Evolutionary conservation across 2,113 vertebrate genomes (phyloP), one percentile per base, ranked within the genome.

Genomic region (Brachyhypopomus gauderio): DNA sequence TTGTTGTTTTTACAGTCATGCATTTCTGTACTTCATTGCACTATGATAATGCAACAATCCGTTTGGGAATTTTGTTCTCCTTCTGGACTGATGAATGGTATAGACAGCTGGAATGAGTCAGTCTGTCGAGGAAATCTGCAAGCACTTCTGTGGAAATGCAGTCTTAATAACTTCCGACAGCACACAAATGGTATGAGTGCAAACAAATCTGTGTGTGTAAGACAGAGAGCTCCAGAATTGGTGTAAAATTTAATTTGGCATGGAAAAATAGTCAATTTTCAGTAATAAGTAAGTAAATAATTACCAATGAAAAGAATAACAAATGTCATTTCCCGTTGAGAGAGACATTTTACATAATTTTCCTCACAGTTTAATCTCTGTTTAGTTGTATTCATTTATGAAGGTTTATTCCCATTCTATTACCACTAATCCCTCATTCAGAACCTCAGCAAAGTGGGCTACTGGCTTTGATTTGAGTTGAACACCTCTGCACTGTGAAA

Each of bases 31-130:
- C 41, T 52, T 52, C 12, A 36, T 16, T 20, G 64, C 64, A 36
- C 16, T 17, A 36, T 20, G 5, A 20, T 19, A 67, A 30, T 70
- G 66, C 9, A 7, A 22, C 19, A 41, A 41, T 41, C 38, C 16
- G 9, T 4, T 4, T 22, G 34, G 66, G 66, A 38, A 41, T 7
- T 41, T 70, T 41, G 3, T 22, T n/a, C 12, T 6, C 19, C 11
- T 41, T 70, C 20, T 34, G n/a, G 6, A 70, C 30, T 69, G 19
- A 30, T 38, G 64, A 69, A 34, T 69, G 64, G 9, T 69, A 30
- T n/a, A 25, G 66, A 41, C 66, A 70, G 66, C 34, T n/a, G 66
- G 66, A 41, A 22, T 70, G 66, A 70, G 19, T 38, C 36, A 70
- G 0, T 8, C 34, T 20, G 30, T 27, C n/a, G 25, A 77, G 60